Evolutionary conservation across 2,888 invertebrate species (phyloP).

Genomic region (Halocaridina rubra): DNA sequence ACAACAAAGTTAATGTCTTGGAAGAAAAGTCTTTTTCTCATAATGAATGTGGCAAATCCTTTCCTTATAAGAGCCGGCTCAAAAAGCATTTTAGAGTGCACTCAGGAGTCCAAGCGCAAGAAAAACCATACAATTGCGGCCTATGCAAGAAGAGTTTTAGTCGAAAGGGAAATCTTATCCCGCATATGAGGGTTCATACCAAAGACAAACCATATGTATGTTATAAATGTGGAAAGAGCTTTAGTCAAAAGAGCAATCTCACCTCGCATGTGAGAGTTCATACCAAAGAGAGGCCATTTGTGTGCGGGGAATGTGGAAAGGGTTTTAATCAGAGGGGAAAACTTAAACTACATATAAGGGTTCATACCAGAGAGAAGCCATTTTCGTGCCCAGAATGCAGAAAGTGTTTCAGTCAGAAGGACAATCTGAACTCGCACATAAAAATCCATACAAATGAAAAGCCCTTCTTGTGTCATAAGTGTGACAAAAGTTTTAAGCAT

Average conservation of each 20-base stretch:
- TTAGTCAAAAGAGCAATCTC: not conserved
- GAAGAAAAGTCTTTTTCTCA: not conserved
- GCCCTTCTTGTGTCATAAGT: not conserved
- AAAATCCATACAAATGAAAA: not conserved
- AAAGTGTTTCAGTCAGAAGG: not conserved
- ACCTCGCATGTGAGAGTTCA: not conserved
- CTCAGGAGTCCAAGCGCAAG: no score
- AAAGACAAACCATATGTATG: not conserved
- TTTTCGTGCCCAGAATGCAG: not conserved
- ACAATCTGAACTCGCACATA: not conserved
- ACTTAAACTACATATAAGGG: not conserved
- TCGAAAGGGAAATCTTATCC: not conserved
- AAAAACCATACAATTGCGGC: not conserved
- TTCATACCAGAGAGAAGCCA: not conserved
- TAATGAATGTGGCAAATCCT: not conserved
- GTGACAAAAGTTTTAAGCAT: not conserved
- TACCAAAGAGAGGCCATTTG: not conserved
- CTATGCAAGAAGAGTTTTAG: not conserved
- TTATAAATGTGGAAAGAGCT: not conserved
- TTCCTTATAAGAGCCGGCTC: not conserved
- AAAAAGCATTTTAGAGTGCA: not conserved
- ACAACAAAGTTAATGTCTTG: no score
- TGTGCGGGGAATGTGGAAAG: not conserved
- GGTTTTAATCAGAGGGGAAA: not conserved
- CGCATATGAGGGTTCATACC: not conserved